Evolutionary conservation across 2,888 invertebrate species (phyloP).

Genomic region (Chirona hameri): DNA sequence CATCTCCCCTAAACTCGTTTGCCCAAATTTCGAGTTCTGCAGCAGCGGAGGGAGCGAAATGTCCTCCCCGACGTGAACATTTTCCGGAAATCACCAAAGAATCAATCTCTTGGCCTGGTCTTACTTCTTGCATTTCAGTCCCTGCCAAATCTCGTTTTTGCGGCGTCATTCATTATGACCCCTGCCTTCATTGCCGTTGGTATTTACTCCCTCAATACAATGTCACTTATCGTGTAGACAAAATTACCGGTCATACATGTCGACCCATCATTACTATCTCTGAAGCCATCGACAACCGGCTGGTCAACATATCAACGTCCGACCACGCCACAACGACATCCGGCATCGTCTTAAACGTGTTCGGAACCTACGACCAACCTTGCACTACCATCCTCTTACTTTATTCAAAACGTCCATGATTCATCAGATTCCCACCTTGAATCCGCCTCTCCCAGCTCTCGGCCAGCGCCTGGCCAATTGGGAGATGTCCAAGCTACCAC

Average conservation of each 20-base stretch:
- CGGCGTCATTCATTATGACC: background rate
- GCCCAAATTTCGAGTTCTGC: background rate
- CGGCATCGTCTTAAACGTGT: background rate
- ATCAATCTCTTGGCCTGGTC: background rate
- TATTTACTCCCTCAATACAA: background rate
- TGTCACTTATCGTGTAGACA: background rate
- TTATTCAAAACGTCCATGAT: background rate
- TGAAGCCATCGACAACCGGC: background rate
- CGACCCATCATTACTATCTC: background rate
- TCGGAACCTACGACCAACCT: background rate
- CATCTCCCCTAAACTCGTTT: background rate
- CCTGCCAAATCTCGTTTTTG: background rate
- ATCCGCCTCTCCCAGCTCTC: background rate
- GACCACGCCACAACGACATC: background rate
- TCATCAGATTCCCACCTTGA: background rate
- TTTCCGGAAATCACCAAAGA: background rate
- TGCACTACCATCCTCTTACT: background rate
- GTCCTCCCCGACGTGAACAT: background rate
- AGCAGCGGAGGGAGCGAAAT: background rate
- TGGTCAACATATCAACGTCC: background rate
- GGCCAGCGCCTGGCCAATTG: too few relatives aligned
- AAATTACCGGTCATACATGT: background rate
- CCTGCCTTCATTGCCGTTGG: background rate
- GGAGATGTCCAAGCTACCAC: too few relatives aligned
- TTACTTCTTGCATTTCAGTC: background rate